phyloP scores from a whole-genome alignment of 2,888 invertebrate species.

The Rotaria magnacalcarata region DNA sequence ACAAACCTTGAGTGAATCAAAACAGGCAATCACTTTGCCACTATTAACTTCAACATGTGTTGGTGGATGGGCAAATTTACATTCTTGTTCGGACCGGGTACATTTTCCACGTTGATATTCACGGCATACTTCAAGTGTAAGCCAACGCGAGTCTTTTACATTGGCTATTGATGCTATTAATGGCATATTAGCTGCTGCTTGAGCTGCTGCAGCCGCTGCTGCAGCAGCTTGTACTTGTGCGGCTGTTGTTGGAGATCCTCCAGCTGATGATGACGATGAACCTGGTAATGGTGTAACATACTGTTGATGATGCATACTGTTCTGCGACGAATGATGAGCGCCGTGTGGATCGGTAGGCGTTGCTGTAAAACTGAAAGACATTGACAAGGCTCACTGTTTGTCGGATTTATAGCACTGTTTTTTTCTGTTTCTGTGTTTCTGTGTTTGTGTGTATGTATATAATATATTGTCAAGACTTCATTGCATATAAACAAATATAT shows the following conservation, averaged over 20 bases:
- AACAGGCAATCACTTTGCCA: slow-evolving; percentile 98
- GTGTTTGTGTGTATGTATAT: background rate
- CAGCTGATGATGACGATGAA: slow-evolving; percentile 5
- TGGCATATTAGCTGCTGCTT: background rate
- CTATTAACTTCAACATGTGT: slow-evolving; percentile 99
- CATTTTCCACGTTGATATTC: slow-evolving; percentile 99
- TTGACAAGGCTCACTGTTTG: slow-evolving; percentile 31
- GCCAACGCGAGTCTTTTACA: slow-evolving; percentile 95
- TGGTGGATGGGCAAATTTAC: slow-evolving; percentile 99
- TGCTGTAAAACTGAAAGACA: slow-evolving; percentile 4
- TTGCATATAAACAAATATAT: background rate
- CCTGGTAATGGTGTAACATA: background rate
- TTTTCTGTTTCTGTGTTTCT: background rate
- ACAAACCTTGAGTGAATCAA: slow-evolving; percentile 99
- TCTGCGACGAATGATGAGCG: slow-evolving; percentile 27
- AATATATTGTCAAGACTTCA: background rate
- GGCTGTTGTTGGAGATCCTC: slow-evolving; percentile 3
- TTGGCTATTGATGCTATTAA: slow-evolving; percentile 38
- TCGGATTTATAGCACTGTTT: slow-evolving; percentile 15
- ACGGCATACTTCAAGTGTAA: slow-evolving; percentile 91
- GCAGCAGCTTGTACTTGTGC: slow-evolving; percentile 16
- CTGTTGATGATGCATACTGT: slow-evolving; percentile 31
- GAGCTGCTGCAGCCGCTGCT: background rate
- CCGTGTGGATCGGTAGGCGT: background rate
- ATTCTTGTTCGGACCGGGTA: slow-evolving; percentile 89